Percentiles rank a stretch among this genome's conserved stretches.
Evolutionary conservation across 2,888 invertebrate genomes (phyloP).

Genomic region (Proisotoma minuta): DNA sequence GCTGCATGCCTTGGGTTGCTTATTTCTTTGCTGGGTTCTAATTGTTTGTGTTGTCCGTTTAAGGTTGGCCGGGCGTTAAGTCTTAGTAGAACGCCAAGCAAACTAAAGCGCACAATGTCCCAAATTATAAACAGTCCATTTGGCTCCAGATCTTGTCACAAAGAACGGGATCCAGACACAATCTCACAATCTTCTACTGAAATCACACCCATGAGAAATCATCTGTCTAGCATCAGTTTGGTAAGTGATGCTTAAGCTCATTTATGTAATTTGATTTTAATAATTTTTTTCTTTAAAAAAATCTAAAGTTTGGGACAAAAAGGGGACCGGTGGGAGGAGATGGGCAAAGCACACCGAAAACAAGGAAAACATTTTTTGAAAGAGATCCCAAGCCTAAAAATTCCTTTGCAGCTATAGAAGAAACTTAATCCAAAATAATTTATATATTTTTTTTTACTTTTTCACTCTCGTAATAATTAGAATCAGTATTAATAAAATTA

Average conservation of each 20-base stretch:
- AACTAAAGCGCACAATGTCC: constrained; percentile 87
- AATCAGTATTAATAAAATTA: no score
- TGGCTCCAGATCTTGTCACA: constrained; percentile 25
- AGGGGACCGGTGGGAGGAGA: constrained; percentile 16
- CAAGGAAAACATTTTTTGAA: constrained; percentile 22
- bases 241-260: constrained; percentile 17
- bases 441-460: constrained; percentile 13
- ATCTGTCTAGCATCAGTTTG: constrained; percentile 42
- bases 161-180: constrained; percentile 34
- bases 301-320: constrained; percentile 31
- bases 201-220: constrained; percentile 36
- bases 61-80: constrained; percentile 89
- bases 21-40: no score
- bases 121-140: constrained; percentile 92
- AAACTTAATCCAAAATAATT: background rate
- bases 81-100: constrained; percentile 91
- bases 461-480: no score
- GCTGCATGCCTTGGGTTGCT: no score
- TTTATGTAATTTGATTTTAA: constrained; percentile 1
- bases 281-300: constrained; percentile 9
- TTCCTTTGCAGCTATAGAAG: constrained; percentile 22
- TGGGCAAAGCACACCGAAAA: constrained; percentile 22
- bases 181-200: constrained; percentile 35
- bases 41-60: constrained; percentile 11
- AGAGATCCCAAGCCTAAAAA: constrained; percentile 16